These are phyloP conservation scores for Chymomyza caudatula DNA, from an alignment of 2,888 invertebrate genomes.

Conservation along the genomic window DNA sequence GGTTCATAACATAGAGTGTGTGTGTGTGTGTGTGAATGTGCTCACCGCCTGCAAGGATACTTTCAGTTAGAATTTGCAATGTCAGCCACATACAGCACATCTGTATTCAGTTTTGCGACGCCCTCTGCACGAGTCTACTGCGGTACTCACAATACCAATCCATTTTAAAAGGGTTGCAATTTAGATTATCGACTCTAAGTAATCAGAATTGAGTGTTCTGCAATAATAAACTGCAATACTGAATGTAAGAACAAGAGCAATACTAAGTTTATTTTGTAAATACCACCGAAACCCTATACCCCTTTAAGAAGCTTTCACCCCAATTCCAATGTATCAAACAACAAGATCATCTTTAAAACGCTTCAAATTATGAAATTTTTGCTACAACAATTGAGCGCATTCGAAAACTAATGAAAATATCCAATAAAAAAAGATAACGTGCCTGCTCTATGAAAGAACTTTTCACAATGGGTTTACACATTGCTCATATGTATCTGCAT, in stretches of 20 bases:
- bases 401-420: too few species aligned
- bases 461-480: neutral
- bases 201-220: neutral
- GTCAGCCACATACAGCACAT: neutral
- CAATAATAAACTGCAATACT: neutral
- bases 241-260: too few species aligned
- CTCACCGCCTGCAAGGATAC: conserved; percentile 1
- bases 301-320: too few species aligned
- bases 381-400: too few species aligned
- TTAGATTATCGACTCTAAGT: neutral
- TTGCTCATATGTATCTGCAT: neutral
- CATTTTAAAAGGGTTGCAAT: neutral
- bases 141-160: neutral
- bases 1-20: neutral
- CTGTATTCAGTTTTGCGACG: neutral
- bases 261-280: too few species aligned
- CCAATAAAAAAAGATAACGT: too few species aligned
- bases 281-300: too few species aligned
- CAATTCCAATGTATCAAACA: too few species aligned
- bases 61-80: conserved; percentile 14
- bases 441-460: too few species aligned
- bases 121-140: neutral
- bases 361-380: too few species aligned
- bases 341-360: too few species aligned
- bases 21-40: too few species aligned